Evolutionary conservation across 2,888 invertebrate genomes (phyloP).

Genomic region (Tipula vernalis): DNA sequence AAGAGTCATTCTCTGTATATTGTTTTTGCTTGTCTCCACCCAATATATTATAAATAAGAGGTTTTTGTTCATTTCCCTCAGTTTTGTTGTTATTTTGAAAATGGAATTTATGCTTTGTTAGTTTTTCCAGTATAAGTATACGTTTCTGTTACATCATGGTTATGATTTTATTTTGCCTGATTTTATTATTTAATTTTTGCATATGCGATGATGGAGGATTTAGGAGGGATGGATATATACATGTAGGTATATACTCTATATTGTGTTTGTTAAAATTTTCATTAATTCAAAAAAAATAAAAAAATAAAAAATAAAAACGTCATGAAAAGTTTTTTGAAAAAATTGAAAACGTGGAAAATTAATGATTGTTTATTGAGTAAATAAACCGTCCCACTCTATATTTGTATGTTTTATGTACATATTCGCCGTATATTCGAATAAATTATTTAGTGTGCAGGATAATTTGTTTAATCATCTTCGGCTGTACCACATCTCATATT

Average conservation of each 20-base stretch:
- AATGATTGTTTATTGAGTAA: not conserved
- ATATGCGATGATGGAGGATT: not conserved
- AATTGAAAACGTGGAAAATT: slow-evolving; percentile 4
- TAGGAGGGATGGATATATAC: not conserved
- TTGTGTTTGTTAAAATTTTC: not conserved
- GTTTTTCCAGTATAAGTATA: not conserved
- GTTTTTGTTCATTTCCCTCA: not conserved
- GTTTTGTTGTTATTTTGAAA: not conserved
- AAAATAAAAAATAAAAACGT: not conserved
- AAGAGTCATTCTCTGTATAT: not conserved
- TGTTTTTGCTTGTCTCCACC: not conserved
- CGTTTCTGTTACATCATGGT: not conserved
- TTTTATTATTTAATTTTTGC: not conserved
- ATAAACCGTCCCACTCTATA: not conserved
- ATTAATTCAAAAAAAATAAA: not conserved
- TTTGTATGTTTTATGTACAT: not conserved
- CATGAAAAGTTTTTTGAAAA: not conserved
- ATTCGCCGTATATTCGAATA: not conserved
- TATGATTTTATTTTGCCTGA: not conserved
- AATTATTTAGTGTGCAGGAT: not conserved
- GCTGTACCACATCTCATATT: not conserved
- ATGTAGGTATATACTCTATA: not conserved
- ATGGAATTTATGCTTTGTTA: not conserved
- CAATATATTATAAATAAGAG: not conserved
- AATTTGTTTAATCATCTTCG: not conserved